phyloP scores from a whole-genome alignment of 2,888 invertebrate genomes.

The Notodonta ziczac region DNA sequence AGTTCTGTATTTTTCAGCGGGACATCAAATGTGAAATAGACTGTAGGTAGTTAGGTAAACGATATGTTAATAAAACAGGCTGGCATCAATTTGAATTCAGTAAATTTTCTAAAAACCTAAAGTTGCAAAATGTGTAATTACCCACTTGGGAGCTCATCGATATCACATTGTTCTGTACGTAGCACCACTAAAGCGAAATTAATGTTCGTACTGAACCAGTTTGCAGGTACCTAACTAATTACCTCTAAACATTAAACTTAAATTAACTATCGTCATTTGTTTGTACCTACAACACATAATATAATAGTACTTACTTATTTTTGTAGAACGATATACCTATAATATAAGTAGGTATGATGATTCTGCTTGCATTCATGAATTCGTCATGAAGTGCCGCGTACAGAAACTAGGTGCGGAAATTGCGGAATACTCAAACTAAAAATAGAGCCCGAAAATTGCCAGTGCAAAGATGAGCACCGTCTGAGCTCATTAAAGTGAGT shows the following conservation, averaged over 20 bases:
- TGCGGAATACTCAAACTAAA: neutral
- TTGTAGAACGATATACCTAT: too few species aligned
- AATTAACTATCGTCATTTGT: neutral
- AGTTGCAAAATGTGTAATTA: neutral
- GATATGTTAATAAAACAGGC: neutral
- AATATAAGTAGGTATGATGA: neutral
- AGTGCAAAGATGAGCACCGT: constrained; percentile 4
- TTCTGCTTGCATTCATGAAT: neutral
- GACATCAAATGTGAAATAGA: too few species aligned
- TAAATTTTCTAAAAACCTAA: neutral
- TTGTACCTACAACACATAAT: too few species aligned
- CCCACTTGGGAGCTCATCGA: neutral
- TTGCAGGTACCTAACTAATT: neutral
- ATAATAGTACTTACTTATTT: neutral
- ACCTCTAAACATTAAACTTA: neutral
- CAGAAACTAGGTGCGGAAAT: neutral
- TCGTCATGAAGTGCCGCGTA: neutral
- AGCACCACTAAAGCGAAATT: neutral
- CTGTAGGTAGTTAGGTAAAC: too few species aligned
- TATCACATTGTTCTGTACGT: neutral
- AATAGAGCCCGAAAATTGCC: neutral
- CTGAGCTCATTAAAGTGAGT: constrained; percentile 27
- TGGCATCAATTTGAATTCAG: neutral
- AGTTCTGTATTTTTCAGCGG: too few species aligned
- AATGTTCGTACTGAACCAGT: neutral